Conservation (phyloP, 2,113 vertebrate genomes). For the Ctenodactylus gundi region DNA sequence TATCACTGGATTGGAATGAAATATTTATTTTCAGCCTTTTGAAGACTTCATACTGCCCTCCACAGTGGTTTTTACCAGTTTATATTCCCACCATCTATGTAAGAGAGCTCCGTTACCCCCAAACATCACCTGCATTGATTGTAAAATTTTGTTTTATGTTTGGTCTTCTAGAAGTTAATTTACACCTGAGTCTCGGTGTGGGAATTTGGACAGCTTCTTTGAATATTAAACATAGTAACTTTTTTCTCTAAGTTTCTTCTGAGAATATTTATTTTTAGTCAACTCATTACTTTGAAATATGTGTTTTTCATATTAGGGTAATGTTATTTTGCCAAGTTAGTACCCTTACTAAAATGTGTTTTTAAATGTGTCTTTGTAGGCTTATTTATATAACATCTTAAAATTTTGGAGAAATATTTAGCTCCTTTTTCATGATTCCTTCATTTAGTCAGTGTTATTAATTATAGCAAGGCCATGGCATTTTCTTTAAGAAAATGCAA, state of each 20-base stretch:
- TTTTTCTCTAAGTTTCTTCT: neutral
- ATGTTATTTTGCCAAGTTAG: neutral
- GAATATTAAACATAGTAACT: neutral
- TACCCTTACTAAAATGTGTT: neutral
- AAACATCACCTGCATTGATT: too few species aligned
- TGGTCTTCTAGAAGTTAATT: too few species aligned
- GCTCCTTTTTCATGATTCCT: neutral
- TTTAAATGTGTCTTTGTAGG: neutral
- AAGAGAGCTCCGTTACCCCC: too few species aligned
- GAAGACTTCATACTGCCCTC: too few species aligned
- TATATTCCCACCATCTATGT: too few species aligned
- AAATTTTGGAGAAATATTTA: neutral
- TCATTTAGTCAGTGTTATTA: neutral
- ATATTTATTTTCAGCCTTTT: too few species aligned
- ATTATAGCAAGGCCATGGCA: neutral
- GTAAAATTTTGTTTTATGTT: neutral
- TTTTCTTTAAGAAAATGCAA: neutral
- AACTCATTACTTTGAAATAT: neutral
- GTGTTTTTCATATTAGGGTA: conserved; percentile 5
- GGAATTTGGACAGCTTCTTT: neutral
- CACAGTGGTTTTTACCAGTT: too few species aligned
- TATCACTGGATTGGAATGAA: too few species aligned
- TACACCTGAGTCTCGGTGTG: neutral
- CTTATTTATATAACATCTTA: neutral
- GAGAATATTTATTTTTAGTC: neutral